Evolutionary conservation across 2,888 invertebrate species (phyloP).

Genomic region (Linyphia triangularis): DNA sequence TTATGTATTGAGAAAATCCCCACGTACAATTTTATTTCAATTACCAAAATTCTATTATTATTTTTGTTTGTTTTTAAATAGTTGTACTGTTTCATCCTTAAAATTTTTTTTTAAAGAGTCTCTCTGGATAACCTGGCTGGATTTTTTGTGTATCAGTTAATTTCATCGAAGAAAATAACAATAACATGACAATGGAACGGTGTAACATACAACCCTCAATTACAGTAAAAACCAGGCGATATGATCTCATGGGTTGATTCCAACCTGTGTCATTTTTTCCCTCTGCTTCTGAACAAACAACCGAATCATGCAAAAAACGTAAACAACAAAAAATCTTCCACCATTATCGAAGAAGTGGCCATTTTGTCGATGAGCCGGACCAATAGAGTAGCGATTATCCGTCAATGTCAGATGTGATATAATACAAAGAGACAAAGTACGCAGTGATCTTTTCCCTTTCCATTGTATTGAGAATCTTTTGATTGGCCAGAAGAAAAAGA

Average conservation of each 20-base stretch:
- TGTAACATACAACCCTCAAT: not conserved
- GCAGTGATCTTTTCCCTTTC: slow-evolving; percentile 28
- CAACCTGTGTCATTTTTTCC: not conserved
- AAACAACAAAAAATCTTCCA: not conserved
- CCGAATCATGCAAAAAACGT: not conserved
- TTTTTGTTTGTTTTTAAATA: too few species aligned
- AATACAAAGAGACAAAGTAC: slow-evolving; percentile 47
- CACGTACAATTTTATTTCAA: too few species aligned
- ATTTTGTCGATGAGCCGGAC: slow-evolving; percentile 47
- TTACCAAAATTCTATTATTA: too few species aligned
- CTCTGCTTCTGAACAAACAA: slow-evolving; percentile 21
- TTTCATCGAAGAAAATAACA: too few species aligned
- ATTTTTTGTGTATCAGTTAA: too few species aligned
- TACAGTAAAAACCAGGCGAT: not conserved
- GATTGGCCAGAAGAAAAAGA: slow-evolving; percentile 24
- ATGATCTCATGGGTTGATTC: not conserved
- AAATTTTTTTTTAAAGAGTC: too few species aligned
- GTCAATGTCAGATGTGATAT: slow-evolving; percentile 58
- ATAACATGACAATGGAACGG: not conserved
- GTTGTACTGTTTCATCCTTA: too few species aligned
- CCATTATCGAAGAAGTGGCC: slow-evolving; percentile 38
- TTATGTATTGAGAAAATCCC: too few species aligned
- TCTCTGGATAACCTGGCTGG: too few species aligned
- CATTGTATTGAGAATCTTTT: slow-evolving; percentile 32
- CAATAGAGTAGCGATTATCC: slow-evolving; percentile 48